A percentile compares a stretch with the other conserved stretches of the same genome.
Conservation (phyloP, 2,113 vertebrate species). For the Myrmophylax atrothorax region DNA sequence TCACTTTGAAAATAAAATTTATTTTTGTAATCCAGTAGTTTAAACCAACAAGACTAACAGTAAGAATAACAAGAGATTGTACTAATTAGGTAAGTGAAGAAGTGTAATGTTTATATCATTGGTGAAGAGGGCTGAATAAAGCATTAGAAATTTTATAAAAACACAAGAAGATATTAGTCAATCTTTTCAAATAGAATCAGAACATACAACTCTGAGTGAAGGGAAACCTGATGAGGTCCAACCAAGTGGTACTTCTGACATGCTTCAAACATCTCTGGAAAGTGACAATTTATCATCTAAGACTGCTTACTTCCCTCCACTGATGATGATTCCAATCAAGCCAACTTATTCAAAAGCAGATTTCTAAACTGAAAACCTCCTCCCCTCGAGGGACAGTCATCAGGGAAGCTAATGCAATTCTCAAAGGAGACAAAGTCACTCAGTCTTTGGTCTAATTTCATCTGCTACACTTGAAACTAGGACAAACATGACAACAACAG, state of each 20-base stretch:
- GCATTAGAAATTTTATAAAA: background rate
- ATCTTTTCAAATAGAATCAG: background rate
- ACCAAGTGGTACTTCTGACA: accelerated
- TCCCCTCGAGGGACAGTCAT: background rate
- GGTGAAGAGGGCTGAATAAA: background rate
- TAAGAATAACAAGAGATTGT: background rate
- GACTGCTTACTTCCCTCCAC: background rate
- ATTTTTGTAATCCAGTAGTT: background rate
- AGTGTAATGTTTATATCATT: background rate
- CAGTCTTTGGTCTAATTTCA: background rate
- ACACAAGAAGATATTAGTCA: background rate
- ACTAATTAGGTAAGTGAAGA: background rate
- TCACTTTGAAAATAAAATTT: background rate
- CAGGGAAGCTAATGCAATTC: constrained; percentile 1
- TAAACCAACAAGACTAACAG: background rate
- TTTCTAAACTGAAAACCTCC: background rate
- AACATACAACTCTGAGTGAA: background rate
- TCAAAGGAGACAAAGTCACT: background rate
- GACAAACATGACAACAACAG: constrained; percentile 1
- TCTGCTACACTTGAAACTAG: background rate
- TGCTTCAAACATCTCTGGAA: background rate
- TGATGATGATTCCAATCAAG: background rate
- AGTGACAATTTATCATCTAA: background rate
- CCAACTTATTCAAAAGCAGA: background rate
- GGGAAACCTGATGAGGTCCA: background rate